Percentiles rank a stretch among this genome's conserved stretches.
Evolutionary conservation across 2,113 vertebrate genomes (phyloP).

Genomic region (Oceanites oceanicus): DNA sequence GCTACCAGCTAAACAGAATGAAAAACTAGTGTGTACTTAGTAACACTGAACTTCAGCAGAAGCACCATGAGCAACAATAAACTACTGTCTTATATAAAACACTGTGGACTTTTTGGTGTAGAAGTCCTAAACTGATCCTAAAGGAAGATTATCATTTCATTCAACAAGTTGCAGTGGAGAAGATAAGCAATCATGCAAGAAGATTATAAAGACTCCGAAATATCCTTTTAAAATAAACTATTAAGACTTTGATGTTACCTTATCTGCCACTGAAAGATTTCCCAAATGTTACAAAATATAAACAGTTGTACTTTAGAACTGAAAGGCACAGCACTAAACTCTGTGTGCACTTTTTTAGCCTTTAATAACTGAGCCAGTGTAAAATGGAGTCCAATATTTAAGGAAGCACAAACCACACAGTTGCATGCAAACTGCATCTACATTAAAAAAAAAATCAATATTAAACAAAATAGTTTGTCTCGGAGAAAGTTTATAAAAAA

Average conservation of each 20-base stretch:
- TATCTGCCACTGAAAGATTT: not conserved
- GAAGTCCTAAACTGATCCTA: not conserved
- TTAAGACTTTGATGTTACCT: not conserved
- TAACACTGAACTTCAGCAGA: not conserved
- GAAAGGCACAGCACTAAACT: not conserved
- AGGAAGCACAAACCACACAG: not conserved
- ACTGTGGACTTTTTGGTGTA: not conserved
- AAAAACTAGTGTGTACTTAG: not conserved
- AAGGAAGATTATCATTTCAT: slow-evolving; percentile 3
- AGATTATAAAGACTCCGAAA: slow-evolving; percentile 20
- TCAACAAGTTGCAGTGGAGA: not conserved
- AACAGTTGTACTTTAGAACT: not conserved
- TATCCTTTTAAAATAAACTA: not conserved
- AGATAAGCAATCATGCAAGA: not conserved
- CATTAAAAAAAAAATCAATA: not conserved
- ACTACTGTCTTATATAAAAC: not conserved
- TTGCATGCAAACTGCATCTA: not conserved
- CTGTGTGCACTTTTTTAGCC: not conserved
- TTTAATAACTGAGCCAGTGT: not conserved
- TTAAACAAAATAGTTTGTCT: not conserved
- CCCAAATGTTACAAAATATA: not conserved
- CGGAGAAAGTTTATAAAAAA: not conserved
- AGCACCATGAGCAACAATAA: not conserved
- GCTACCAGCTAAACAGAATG: not conserved
- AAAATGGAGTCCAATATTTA: not conserved